phyloP scores from a whole-genome alignment of 2,797 vertebrate genomes.

The Otolemur crassicaudatus region DNA sequence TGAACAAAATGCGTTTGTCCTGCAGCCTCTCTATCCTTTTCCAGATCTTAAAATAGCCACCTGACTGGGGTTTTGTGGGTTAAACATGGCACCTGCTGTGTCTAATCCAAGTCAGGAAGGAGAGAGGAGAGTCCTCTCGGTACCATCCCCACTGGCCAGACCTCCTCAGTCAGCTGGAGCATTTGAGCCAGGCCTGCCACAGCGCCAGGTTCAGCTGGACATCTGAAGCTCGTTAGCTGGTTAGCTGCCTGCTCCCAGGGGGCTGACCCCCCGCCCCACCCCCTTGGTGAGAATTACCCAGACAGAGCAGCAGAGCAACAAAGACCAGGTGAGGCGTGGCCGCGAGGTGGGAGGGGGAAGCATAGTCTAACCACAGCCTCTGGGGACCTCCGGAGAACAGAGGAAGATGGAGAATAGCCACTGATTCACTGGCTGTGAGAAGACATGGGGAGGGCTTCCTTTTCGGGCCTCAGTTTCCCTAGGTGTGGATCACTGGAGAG shows the following conservation, averaged over 20 bases:
- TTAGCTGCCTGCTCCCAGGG: slow-evolving; percentile 66
- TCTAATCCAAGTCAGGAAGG: slow-evolving; percentile 68
- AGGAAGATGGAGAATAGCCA: slow-evolving; percentile 30
- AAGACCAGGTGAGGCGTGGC: slow-evolving; percentile 74
- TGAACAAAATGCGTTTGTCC: neutral
- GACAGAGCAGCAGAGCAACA: slow-evolving; percentile 50
- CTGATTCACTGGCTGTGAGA: neutral
- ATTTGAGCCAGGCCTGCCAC: neutral
- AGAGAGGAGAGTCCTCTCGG: neutral
- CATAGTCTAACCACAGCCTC: slow-evolving; percentile 16
- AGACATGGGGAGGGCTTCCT: neutral
- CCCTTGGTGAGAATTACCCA: slow-evolving; percentile 51
- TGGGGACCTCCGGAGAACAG: slow-evolving; percentile 5
- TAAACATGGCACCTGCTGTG: slow-evolving; percentile 80
- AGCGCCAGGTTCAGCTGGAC: slow-evolving; percentile 65
- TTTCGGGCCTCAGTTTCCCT: slow-evolving; percentile 15
- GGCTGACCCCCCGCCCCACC: slow-evolving; percentile 4
- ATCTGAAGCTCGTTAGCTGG: slow-evolving; percentile 83
- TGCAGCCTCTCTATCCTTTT: neutral
- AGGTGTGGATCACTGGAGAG: neutral
- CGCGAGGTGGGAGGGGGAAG: neutral
- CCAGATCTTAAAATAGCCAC: neutral
- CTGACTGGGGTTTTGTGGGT: slow-evolving; percentile 61
- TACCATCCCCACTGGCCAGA: slow-evolving; percentile 8
- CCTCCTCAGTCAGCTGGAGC: slow-evolving; percentile 42